Base-by-base conservation (phyloP, 2,113 vertebrate species). In the Xiphorhynchus elegans region DNA sequence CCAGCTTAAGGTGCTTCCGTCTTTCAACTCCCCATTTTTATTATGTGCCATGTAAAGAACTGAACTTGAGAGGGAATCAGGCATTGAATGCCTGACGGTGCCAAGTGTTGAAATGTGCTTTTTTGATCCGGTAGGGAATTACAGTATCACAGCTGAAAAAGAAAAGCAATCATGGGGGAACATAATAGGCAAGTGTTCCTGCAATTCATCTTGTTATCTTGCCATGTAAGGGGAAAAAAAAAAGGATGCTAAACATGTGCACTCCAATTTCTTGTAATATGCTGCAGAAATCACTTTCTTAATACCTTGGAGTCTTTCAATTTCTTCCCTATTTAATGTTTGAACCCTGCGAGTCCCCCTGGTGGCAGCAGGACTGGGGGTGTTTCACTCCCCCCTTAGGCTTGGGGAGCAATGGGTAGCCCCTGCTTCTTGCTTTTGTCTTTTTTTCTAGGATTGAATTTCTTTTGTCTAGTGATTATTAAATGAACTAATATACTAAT, bases 291-390 rank as follows among this genome's bases (percentile, higher is more conserved):
- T 68, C 3, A 23, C 14, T 78, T 90, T 79, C 73, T 46, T 59
- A 47, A 21, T 90, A 77, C 25, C n/a, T 75, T 39, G 37, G 40
- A 64, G 50, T 25, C 55, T 52, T 83, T 70, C 14, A 25, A 12
- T 86, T 70, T 77, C 85, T 26, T 89, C 77, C 58, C 37, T 25
- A 1, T 42, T 56, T 42, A 21, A 46, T 50, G 83, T 62, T 78
- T 47, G 92, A 73, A 52, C 46, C 17, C 52, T 81, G 50, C 10
- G 87, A 78, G 97, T 89, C 97, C 97, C 97, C 78, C 97, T 97
- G 96, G 95, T 97, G 98, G 98, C 81, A 60, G 52, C 53, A 20
- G 5, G 7, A 23, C 69, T 28, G 11, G 35, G 66, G 76, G 15
- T 50, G 26, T 47, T 52, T 58, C 3, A 3, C 21, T 60, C 52